Conservation (phyloP, 2,113 vertebrate genomes). For the Oriolus oriolus region DNA sequence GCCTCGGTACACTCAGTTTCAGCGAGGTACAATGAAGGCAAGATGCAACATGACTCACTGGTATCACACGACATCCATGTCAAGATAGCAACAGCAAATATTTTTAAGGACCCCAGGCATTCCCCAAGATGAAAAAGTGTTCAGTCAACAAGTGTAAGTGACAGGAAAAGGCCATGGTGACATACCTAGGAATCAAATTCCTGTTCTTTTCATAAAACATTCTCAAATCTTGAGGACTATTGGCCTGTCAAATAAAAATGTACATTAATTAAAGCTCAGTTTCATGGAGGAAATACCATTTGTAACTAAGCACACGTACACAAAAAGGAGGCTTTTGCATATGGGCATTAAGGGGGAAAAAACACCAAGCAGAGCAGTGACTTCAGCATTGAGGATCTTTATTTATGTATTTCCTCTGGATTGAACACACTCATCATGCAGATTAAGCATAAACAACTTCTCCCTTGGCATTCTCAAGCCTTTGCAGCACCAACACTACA, state of each 20-base stretch:
- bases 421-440: not conserved
- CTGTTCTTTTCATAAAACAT: constrained; percentile 98
- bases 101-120: not conserved
- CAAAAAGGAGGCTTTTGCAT: not conserved
- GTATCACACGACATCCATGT: not conserved
- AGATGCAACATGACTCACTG: not conserved
- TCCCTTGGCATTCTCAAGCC: not conserved
- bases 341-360: not conserved
- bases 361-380: not conserved
- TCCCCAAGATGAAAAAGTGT: not conserved
- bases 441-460: not conserved
- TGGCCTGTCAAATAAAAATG: constrained; percentile 79
- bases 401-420: not conserved
- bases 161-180: not conserved
- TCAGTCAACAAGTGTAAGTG: not conserved
- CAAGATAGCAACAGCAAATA: not conserved
- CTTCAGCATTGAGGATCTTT: not conserved
- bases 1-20: not conserved
- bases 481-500: not conserved
- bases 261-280: constrained; percentile 26
- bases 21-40: not conserved
- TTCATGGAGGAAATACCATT: not conserved
- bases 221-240: constrained; percentile 94
- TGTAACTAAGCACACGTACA: not conserved
- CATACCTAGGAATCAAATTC: constrained; percentile 89